Conservation (phyloP, 1,140 invertebrate genomes). For the Leptoteleia sp. region DNA sequence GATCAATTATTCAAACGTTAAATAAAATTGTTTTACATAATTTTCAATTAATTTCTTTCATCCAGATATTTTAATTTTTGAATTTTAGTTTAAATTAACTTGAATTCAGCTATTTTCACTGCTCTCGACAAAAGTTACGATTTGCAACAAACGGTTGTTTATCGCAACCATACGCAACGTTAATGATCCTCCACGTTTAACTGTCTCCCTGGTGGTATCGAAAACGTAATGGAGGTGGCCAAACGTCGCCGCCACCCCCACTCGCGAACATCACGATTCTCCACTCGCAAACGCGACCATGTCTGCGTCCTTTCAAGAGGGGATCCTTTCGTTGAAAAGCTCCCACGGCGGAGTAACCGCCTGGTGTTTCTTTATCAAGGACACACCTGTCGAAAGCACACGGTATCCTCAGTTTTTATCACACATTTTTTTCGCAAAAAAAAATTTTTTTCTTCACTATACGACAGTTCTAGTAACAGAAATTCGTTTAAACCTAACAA, state of each 20-base stretch:
- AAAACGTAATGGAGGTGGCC: constrained; percentile 77
- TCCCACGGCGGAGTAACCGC: constrained; percentile 71
- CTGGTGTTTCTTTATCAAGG: constrained; percentile 69
- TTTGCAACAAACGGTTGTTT: too few relatives aligned
- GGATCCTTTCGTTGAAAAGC: constrained; percentile 65
- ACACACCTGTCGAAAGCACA: constrained; percentile 70
- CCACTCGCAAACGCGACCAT: constrained; percentile 42
- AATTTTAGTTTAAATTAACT: too few relatives aligned
- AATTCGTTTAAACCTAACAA: too few relatives aligned
- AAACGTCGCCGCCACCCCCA: constrained; percentile 73
- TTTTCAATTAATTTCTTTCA: too few relatives aligned
- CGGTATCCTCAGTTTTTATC: constrained; percentile 31
- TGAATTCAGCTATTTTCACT: too few relatives aligned
- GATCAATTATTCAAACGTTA: too few relatives aligned
- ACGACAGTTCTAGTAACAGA: too few relatives aligned
- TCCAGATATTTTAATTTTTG: too few relatives aligned
- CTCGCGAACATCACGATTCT: constrained; percentile 65
- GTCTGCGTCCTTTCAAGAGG: constrained; percentile 42
- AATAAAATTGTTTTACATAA: too few relatives aligned
- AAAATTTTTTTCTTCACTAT: too few relatives aligned
- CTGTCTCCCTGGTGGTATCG: constrained; percentile 75
- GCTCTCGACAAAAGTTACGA: too few relatives aligned
- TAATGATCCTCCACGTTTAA: constrained; percentile 70
- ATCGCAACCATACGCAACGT: constrained; percentile 16
- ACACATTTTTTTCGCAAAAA: background rate